These are phyloP conservation scores for Deilephila elpenor DNA, from an alignment of 2,888 invertebrate genomes.

Conservation along the genomic window DNA sequence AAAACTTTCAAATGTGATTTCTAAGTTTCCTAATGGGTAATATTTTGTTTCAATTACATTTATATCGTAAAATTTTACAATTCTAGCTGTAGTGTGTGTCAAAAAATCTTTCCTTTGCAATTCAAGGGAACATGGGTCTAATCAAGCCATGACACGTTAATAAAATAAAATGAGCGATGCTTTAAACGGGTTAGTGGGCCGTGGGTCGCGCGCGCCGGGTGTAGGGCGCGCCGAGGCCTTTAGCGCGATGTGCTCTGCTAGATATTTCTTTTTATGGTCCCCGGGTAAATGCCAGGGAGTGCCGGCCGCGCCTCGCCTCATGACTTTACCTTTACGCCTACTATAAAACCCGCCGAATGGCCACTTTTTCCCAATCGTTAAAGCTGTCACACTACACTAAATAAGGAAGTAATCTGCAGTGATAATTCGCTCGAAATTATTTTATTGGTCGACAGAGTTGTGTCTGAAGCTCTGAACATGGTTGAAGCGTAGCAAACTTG, in stretches of 20 bases:
- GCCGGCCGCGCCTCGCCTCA: conserved; percentile 69
- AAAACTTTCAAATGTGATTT: too few species aligned
- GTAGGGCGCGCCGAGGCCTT: conserved; percentile 78
- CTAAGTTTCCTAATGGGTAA: too few species aligned
- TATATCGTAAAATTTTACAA: too few species aligned
- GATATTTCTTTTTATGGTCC: conserved; percentile 83
- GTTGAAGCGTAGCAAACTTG: too few species aligned
- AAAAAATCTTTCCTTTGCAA: not conserved
- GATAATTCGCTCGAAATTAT: not conserved
- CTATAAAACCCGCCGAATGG: conserved; percentile 51
- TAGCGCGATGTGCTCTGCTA: conserved; percentile 76
- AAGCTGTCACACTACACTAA: conserved; percentile 2
- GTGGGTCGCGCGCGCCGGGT: conserved; percentile 43
- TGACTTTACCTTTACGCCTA: conserved; percentile 60
- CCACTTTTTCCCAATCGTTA: conserved; percentile 41
- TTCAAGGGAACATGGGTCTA: not conserved
- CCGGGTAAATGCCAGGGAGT: conserved; percentile 81
- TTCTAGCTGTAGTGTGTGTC: not conserved
- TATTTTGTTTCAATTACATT: too few species aligned
- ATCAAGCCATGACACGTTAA: not conserved
- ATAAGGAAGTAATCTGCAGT: not conserved
- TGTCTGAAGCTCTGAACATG: not conserved
- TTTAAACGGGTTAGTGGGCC: conserved; percentile 75
- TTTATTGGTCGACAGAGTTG: not conserved
- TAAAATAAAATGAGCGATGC: conserved; percentile 15